Conservation (phyloP, 37 sponge, comb jelly and placozoan genomes). For the Agelas oroides region DNA sequence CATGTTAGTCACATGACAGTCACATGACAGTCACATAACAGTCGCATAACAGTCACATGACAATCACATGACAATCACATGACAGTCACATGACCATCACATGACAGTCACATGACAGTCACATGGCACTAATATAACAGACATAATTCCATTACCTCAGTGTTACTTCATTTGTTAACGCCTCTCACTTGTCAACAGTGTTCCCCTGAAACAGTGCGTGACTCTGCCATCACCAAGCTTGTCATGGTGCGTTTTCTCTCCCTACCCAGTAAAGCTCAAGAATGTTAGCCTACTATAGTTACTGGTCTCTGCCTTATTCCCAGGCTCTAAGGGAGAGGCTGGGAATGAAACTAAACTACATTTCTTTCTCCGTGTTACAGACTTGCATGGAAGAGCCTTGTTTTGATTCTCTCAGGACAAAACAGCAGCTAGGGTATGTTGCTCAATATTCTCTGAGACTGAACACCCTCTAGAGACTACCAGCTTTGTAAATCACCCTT, state of each 20-base stretch:
- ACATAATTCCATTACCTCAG: no score
- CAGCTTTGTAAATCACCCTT: no score
- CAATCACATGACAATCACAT: no score
- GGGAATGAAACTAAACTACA: neutral
- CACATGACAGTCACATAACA: no score
- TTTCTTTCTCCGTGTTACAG: constrained; percentile 19
- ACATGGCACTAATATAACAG: no score
- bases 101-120: no score
- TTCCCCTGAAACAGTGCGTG: neutral
- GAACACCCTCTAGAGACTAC: no score
- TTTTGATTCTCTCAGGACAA: constrained; percentile 84
- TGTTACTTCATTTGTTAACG: no score
- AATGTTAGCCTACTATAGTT: neutral
- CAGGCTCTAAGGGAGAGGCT: no score
- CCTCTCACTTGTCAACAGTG: neutral
- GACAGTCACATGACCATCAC: no score
- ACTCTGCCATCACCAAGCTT: constrained; percentile 2
- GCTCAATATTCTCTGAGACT: neutral
- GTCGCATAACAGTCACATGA: no score
- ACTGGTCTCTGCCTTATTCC: neutral
- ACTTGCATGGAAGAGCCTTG: constrained; percentile 73
- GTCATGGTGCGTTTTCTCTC: neutral
- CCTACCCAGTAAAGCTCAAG: neutral
- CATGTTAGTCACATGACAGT: neutral
- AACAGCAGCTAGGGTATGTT: constrained; percentile 80